These are phyloP conservation scores for Neotoxoptera formosana DNA, from an alignment of 1,140 invertebrate species.

Conservation along the genomic window DNA sequence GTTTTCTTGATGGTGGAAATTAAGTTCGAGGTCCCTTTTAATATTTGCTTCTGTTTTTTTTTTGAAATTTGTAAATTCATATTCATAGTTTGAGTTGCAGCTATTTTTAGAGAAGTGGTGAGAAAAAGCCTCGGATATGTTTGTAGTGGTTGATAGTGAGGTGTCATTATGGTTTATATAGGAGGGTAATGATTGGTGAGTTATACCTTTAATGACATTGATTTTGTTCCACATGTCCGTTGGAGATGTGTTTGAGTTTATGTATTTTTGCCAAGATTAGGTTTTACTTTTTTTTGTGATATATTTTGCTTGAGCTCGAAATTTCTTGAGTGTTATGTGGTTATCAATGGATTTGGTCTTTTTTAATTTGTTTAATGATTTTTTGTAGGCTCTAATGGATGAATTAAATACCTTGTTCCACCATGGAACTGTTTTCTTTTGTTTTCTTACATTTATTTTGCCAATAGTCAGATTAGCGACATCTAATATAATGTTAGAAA, in stretches of 20 bases:
- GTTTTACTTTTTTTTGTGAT: neutral
- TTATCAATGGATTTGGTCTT: neutral
- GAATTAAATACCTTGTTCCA: slow-evolving; percentile 15
- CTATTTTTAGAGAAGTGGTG: neutral
- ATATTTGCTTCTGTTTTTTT: neutral
- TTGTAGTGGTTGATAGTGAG: neutral
- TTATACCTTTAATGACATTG: neutral
- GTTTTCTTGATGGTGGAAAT: slow-evolving; percentile 4
- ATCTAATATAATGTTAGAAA: slow-evolving; percentile 24
- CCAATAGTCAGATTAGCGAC: slow-evolving; percentile 10
- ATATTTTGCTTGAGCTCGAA: neutral
- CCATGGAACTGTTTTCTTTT: slow-evolving; percentile 30
- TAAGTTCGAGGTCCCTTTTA: neutral
- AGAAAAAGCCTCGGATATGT: neutral
- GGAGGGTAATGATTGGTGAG: neutral
- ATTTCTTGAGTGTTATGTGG: neutral
- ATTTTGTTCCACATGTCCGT: neutral
- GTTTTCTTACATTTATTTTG: neutral
- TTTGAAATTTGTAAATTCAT: slow-evolving; percentile 19
- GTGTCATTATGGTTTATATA: neutral
- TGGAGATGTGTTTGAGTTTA: neutral
- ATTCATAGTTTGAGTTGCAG: slow-evolving; percentile 1
- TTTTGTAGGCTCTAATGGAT: slow-evolving; percentile 2
- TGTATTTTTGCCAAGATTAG: neutral
- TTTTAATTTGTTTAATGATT: neutral